These are phyloP conservation scores for Pithys albifrons DNA, from an alignment of 2,113 vertebrate genomes.

Conservation along the genomic window DNA sequence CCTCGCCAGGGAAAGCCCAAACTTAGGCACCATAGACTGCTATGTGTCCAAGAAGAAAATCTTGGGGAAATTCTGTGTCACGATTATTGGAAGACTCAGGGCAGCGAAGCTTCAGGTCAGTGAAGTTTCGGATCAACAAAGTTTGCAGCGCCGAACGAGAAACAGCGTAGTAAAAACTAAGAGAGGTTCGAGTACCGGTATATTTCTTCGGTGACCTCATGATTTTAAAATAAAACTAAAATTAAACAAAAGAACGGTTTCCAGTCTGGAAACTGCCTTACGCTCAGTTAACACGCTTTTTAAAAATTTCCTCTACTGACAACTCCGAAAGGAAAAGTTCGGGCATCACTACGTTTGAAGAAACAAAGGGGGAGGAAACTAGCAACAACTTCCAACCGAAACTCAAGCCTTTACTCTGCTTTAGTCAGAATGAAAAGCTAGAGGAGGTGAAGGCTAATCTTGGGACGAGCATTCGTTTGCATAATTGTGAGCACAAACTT, in stretches of 20 bases:
- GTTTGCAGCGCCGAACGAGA: not conserved
- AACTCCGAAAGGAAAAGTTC: not conserved
- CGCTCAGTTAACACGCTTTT: not conserved
- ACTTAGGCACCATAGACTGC: not conserved
- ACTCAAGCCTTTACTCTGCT: not conserved
- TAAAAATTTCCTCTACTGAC: not conserved
- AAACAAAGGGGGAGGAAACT: not conserved
- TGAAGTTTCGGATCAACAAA: not conserved
- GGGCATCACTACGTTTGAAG: not conserved
- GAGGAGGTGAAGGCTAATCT: not conserved
- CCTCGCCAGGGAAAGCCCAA: not conserved
- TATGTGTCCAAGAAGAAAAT: not conserved
- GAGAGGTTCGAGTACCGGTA: not conserved
- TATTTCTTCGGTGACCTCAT: not conserved
- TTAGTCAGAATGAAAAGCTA: not conserved
- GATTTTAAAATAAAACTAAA: not conserved
- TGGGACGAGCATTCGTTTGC: not conserved
- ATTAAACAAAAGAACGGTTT: not conserved
- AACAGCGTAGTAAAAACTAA: rapidly evolving
- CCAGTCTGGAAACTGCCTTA: not conserved
- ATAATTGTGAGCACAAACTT: not conserved
- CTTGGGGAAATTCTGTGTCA: not conserved
- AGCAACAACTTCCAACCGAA: not conserved
- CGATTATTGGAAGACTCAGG: not conserved
- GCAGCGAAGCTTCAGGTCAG: not conserved